Conservation (phyloP, 2,888 invertebrate species). For the Hydroisotoma schaefferi region DNA sequence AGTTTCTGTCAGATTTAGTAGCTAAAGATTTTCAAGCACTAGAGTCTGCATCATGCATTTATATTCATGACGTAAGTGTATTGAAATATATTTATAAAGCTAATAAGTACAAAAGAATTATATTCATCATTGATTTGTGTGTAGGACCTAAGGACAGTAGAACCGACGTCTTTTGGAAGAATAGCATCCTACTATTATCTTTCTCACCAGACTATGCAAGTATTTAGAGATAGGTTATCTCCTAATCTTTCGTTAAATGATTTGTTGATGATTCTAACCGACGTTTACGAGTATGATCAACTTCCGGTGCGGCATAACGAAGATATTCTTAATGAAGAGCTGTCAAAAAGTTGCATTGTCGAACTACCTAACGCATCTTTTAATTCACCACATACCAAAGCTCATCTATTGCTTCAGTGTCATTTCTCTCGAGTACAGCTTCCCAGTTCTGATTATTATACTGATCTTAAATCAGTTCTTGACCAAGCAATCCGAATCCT, state of each 20-base stretch:
- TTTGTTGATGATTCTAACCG: slow-evolving; percentile 72
- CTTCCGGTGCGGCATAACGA: slow-evolving; percentile 98
- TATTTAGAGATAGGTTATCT: slow-evolving; percentile 69
- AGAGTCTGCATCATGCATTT: slow-evolving; percentile 71
- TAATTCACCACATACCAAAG: slow-evolving; percentile 92
- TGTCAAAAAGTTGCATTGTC: slow-evolving; percentile 71
- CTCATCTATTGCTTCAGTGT: slow-evolving; percentile 87
- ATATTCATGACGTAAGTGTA: slow-evolving; percentile 67
- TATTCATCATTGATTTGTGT: slow-evolving; percentile 8
- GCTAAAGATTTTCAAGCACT: slow-evolving; percentile 73
- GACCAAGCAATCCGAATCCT: slow-evolving; percentile 94
- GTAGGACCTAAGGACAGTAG: slow-evolving; percentile 61
- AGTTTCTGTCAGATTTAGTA: slow-evolving; percentile 75
- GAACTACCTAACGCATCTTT: slow-evolving; percentile 68
- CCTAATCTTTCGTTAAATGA: slow-evolving; percentile 65
- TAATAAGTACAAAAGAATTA: not conserved
- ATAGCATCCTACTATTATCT: slow-evolving; percentile 97
- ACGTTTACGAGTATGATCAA: slow-evolving; percentile 82
- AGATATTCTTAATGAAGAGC: slow-evolving; percentile 82
- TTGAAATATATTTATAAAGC: not conserved
- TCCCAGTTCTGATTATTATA: slow-evolving; percentile 89
- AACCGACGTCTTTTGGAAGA: slow-evolving; percentile 76
- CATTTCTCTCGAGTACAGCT: slow-evolving; percentile 79
- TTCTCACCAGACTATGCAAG: slow-evolving; percentile 82
- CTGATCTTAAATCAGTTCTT: slow-evolving; percentile 93